Evolutionary conservation across 2,888 invertebrate species (phyloP).

Genomic region (Lepeophtheirus nordmannii): DNA sequence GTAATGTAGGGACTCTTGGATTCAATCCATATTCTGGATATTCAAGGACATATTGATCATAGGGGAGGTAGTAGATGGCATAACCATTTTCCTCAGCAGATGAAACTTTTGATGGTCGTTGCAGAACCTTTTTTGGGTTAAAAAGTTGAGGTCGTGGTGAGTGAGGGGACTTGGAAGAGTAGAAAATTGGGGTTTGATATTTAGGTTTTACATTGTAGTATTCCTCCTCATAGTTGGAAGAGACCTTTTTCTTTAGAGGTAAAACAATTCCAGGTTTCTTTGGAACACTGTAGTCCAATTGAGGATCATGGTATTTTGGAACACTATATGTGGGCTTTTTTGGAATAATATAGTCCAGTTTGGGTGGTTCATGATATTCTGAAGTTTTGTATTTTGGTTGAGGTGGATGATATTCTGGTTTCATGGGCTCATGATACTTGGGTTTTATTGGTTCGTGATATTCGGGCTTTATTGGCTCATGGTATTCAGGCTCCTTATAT

Average conservation of each 20-base stretch:
- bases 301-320: conserved; percentile 4
- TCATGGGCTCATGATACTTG: conserved; percentile 1
- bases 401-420: neutral
- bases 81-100: neutral
- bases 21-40: neutral
- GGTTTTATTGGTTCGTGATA: conserved; percentile 9
- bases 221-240: conserved; percentile 2
- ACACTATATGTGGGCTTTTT: conserved; percentile 7
- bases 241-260: too few relatives aligned
- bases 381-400: conserved; percentile 13
- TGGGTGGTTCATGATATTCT: conserved; percentile 19
- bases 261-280: conserved; percentile 13
- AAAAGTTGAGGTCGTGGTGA: neutral
- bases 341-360: conserved; percentile 2
- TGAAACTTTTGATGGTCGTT: neutral
- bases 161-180: neutral
- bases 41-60: conserved; percentile 17
- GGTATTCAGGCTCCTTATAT: conserved; percentile 1
- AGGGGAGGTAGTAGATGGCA: conserved; percentile 18
- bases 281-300: neutral
- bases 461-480: conserved; percentile 6
- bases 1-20: neutral
- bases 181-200: neutral
- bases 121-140: conserved; percentile 4
- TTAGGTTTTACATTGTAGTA: conserved; percentile 11